Percentiles rank a stretch among this genome's conserved stretches.
Evolutionary conservation across 2,888 invertebrate genomes (phyloP).

Genomic region (Allacma fusca): DNA sequence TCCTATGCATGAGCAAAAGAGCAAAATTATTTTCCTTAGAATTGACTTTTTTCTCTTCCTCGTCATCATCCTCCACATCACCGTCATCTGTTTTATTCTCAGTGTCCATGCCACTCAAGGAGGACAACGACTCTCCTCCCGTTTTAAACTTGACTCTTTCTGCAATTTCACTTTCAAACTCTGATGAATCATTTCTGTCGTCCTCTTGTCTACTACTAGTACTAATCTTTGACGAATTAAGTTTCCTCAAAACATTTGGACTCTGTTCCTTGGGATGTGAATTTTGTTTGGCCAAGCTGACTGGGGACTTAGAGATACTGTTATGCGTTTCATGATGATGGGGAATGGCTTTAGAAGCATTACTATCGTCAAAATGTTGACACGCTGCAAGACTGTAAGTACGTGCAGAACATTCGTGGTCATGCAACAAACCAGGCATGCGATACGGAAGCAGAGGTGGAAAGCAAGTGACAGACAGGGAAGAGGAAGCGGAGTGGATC

Average conservation of each 20-base stretch:
- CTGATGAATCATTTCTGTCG: background rate
- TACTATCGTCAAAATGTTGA: slow-evolving; percentile 1
- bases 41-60: slow-evolving; percentile 26
- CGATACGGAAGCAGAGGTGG: slow-evolving; percentile 20
- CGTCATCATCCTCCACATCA: slow-evolving; percentile 29
- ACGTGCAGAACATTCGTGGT: slow-evolving; percentile 2
- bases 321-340: background rate
- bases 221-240: background rate
- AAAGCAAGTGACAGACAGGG: slow-evolving; percentile 8
- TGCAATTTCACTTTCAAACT: slow-evolving; percentile 16
- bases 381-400: slow-evolving; percentile 18
- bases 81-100: slow-evolving; percentile 25
- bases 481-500: slow-evolving; percentile 22
- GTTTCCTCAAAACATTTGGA: background rate
- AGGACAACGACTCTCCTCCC: slow-evolving; percentile 30
- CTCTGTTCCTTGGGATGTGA: background rate
- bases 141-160: slow-evolving; percentile 31
- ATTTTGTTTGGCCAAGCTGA: too few relatives aligned
- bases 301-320: background rate
- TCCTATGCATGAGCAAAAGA: slow-evolving; percentile 35
- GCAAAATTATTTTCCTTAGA: slow-evolving; percentile 23
- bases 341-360: background rate
- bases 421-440: slow-evolving; percentile 34
- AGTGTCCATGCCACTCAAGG: slow-evolving; percentile 21
- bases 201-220: too few relatives aligned